These are phyloP conservation scores for Setipinna tenuifilis DNA, from an alignment of 2,797 vertebrate species.

Conservation along the genomic window DNA sequence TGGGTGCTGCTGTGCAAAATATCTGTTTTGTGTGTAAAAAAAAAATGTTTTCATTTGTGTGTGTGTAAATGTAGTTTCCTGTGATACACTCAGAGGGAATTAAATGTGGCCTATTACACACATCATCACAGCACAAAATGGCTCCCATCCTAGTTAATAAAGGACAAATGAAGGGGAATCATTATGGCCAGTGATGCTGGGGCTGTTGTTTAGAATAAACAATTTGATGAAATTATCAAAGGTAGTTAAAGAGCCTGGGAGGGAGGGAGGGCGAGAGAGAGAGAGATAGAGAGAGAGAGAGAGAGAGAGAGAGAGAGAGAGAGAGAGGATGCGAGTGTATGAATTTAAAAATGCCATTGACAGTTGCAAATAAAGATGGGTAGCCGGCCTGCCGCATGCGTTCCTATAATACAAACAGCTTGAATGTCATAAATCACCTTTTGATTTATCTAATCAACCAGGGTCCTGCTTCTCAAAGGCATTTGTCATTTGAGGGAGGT, in stretches of 20 bases:
- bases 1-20: background rate
- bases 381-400: conserved; percentile 68
- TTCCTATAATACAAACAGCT: conserved; percentile 77
- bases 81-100: background rate
- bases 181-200: conserved; percentile 50
- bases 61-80: background rate
- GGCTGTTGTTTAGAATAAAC: conserved; percentile 59
- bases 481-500: conserved; percentile 76
- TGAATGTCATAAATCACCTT: conserved; percentile 85
- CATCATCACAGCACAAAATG: conserved; percentile 20
- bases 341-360: conserved; percentile 71
- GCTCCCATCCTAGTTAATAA: conserved; percentile 4
- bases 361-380: conserved; percentile 85
- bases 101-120: background rate
- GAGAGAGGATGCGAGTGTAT: background rate
- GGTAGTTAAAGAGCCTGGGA: conserved; percentile 55
- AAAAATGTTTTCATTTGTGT: conserved; percentile 28
- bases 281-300: background rate
- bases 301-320: no score
- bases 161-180: conserved; percentile 39
- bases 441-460: conserved; percentile 88
- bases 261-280: conserved; percentile 1
- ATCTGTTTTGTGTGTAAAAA: background rate
- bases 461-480: conserved; percentile 79
- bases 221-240: conserved; percentile 62